These are phyloP conservation scores for Agrochola lota DNA, from an alignment of 2,888 invertebrate genomes.

Conservation along the genomic window DNA sequence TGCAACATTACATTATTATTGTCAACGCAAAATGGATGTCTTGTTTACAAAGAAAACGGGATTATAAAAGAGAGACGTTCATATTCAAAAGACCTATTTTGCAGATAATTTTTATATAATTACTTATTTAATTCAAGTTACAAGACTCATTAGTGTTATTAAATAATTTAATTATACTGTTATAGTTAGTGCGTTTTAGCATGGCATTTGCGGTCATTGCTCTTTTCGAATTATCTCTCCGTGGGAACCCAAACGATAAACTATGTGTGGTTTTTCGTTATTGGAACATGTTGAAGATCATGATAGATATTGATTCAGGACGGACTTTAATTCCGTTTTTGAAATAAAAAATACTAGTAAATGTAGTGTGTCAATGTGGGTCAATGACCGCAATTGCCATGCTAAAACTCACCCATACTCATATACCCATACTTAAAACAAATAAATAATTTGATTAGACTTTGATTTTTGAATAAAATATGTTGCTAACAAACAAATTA, in stretches of 20 bases:
- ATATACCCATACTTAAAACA: neutral
- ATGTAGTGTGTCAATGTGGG: no score
- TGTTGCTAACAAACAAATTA: neutral
- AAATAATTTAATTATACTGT: neutral
- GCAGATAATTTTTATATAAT: neutral
- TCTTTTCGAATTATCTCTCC: neutral
- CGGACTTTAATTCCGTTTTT: neutral
- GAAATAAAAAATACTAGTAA: neutral
- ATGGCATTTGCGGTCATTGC: neutral
- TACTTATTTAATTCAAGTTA: neutral
- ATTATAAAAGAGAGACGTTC: neutral
- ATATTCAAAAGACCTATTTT: conserved; percentile 6
- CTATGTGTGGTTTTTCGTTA: neutral
- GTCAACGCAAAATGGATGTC: conserved; percentile 13
- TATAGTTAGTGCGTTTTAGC: neutral
- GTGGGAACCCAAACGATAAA: neutral
- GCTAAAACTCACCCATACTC: neutral
- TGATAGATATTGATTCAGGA: neutral
- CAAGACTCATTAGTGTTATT: neutral
- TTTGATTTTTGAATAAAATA: neutral
- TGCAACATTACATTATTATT: conserved; percentile 26
- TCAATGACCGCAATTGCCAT: neutral
- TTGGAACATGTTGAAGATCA: neutral
- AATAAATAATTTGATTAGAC: neutral
- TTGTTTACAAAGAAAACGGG: conserved; percentile 20